Base-by-base conservation (phyloP, 1,140 invertebrate species). In the Tetranychus urticae region DNA sequence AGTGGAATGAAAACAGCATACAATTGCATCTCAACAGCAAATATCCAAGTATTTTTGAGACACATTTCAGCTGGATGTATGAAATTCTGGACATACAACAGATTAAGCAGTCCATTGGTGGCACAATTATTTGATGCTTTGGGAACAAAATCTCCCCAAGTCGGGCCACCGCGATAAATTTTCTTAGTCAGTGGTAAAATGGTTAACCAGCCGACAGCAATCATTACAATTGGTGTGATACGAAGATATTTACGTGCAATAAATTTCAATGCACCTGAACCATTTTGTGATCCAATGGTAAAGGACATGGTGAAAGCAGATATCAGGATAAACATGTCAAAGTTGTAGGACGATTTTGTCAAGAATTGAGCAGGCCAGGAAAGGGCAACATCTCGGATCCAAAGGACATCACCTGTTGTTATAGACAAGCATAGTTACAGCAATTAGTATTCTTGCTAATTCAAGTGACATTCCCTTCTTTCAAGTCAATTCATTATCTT, bases 1-100 rank as follows among this genome's bases (percentile, higher is more conserved):
- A 68, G 46, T 39, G 67, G 63, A 10, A 65, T 36, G 34, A 61
- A 56, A 35, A 67, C 39, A 12, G 62, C 33, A 35, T 59, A 62
- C 13, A 69, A 62, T 63, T 69, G 68, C 42, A 68, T 63, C 59
- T 69, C 68, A 12, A 67, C 66, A 12, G 65, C 63, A 42, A 69
- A 63, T 36, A 67, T 64, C 68, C 68, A 69, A 0, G 68, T 69
- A 47, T 67, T 63, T 39, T 65, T 63, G 8, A 69, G 58, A 61
- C 68, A 69, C 14, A 46, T 61, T 14, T 61, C 2, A 45, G 33
- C 54, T 7, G 45, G 52, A 12, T 36, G 8, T 6, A 60, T 36
- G 42, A 64, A 65, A 52, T 65, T 65, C 59, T 65, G 64, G 13
- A 65, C 34, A 42, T 63, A 65, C 12, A 65, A 54, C 3, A 65